Base-by-base conservation (phyloP, 2,888 invertebrate species). In the Melinopterus prodromus region DNA sequence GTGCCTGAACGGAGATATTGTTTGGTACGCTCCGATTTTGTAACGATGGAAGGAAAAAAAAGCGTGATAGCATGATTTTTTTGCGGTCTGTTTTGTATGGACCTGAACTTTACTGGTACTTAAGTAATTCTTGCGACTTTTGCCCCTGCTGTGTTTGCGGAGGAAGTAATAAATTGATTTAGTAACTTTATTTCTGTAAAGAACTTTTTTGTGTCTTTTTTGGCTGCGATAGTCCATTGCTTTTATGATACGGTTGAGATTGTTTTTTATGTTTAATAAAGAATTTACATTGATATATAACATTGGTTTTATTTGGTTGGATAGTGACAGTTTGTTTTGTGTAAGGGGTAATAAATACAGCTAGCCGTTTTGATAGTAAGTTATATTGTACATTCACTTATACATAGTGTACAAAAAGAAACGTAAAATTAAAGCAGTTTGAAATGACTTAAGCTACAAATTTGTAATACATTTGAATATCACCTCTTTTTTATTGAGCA, bases 1-100 rank as follows among this genome's bases (percentile, higher is more conserved):
- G 15, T 98, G 98, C 89, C 92, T 97, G 74, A 93, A 94, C 81
- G 98, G 98, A 36, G 94, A 95, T 87, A 94, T 98, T 80, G 94
- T 95, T 74, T 98, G 98, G 95, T 96, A 98, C 89, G 95, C 96
- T 87, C 98, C 98, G 0, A 86, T 88, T 80, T 85, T 89, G 77
- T 90, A 87, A 86, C 53, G 12, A 9, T 76, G 69, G 72, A 70
- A 71, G 16, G 16, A 71, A n/a, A 16, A 71, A 2, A 71, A 26
- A 26, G 3, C 26, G 26, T 26, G 26, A 26, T 26, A 26, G 26
- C 26, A 26, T 26, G 53, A 53, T 53, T 53, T 53, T 53, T 53
- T 53, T 53, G 53, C 5, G 53, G 53, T 53, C 12, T 12, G 53
- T 53, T 53, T 53, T 53, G 53, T 53, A 6, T 12, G 53, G 53